These are phyloP conservation scores for Eupithecia exiguata DNA, from an alignment of 2,888 invertebrate genomes.

Conservation along the genomic window DNA sequence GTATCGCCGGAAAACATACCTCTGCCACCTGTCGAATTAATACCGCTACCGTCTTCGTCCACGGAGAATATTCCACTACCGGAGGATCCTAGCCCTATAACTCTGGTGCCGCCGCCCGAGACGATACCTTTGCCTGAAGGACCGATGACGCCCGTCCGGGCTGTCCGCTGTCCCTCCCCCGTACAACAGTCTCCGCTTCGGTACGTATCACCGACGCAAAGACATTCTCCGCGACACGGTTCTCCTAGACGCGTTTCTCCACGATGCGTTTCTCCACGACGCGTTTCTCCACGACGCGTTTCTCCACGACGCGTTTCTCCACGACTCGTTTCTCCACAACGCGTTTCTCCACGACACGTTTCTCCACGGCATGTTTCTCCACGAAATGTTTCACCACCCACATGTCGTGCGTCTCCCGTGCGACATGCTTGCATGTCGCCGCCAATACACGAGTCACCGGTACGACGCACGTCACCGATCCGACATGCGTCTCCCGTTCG, in stretches of 20 bases:
- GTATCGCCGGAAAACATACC: slow-evolving; percentile 76
- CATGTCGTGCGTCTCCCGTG: slow-evolving; percentile 15
- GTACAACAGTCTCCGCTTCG: slow-evolving; percentile 17
- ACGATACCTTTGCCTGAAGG: slow-evolving; percentile 74
- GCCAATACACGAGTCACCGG: slow-evolving; percentile 16
- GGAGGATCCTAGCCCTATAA: slow-evolving; percentile 67
- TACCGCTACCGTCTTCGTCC: slow-evolving; percentile 66
- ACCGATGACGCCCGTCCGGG: slow-evolving; percentile 59
- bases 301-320: slow-evolving; percentile 14
- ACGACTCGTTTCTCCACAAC: slow-evolving; percentile 8
- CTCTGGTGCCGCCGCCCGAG: slow-evolving; percentile 65
- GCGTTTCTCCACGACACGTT: slow-evolving; percentile 2
- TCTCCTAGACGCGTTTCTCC: slow-evolving; percentile 21
- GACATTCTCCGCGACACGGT: slow-evolving; percentile 1
- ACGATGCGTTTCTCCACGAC: slow-evolving; percentile 9
- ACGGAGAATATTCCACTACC: slow-evolving; percentile 74
- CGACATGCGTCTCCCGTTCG: slow-evolving; percentile 21
- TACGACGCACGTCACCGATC: slow-evolving; percentile 20
- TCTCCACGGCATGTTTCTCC: slow-evolving; percentile 17
- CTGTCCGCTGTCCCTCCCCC: slow-evolving; percentile 24
- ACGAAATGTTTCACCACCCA: slow-evolving; percentile 1
- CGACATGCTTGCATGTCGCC: slow-evolving; percentile 14
- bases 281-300: slow-evolving; percentile 15
- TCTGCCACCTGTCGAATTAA: slow-evolving; percentile 74
- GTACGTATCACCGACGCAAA: slow-evolving; percentile 13